Conservation (phyloP, 2,888 invertebrate species). For the Parochlus steinenii region DNA sequence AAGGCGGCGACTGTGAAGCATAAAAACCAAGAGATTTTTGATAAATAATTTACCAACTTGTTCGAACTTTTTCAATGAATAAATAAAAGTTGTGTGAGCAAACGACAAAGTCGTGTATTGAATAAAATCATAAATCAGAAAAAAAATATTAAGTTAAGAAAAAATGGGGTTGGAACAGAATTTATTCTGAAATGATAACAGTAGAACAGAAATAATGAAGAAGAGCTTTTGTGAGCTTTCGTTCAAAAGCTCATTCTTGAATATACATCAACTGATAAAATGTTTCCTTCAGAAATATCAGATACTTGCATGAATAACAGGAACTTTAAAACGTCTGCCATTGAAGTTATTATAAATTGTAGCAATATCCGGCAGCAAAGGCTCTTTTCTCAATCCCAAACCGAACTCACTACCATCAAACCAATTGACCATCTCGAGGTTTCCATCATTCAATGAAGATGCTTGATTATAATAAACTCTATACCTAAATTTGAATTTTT, state of each 20-base stretch:
- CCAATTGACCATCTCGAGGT: constrained; percentile 53
- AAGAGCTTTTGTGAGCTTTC: no score
- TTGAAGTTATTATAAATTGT: constrained; percentile 48
- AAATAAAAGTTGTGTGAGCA: background rate
- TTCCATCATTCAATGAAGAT: constrained; percentile 37
- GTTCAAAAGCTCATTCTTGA: background rate
- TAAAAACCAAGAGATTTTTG: background rate
- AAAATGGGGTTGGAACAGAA: no score
- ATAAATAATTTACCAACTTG: background rate
- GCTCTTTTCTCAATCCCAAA: constrained; percentile 46
- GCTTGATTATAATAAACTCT: constrained; percentile 59
- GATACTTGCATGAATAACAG: constrained; percentile 50
- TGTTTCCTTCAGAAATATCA: no score
- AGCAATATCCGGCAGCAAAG: constrained; percentile 42
- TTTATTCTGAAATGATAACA: no score
- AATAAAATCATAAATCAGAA: background rate
- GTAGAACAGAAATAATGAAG: no score
- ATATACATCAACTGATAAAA: background rate
- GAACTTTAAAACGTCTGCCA: constrained; percentile 45
- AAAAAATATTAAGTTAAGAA: background rate
- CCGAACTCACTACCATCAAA: constrained; percentile 41
- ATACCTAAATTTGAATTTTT: constrained; percentile 11
- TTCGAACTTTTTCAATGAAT: background rate
- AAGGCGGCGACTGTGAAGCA: no score
- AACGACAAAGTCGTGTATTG: no score